phyloP scores from a whole-genome alignment of 2,113 vertebrate genomes.

The Cinclus cinclus region DNA sequence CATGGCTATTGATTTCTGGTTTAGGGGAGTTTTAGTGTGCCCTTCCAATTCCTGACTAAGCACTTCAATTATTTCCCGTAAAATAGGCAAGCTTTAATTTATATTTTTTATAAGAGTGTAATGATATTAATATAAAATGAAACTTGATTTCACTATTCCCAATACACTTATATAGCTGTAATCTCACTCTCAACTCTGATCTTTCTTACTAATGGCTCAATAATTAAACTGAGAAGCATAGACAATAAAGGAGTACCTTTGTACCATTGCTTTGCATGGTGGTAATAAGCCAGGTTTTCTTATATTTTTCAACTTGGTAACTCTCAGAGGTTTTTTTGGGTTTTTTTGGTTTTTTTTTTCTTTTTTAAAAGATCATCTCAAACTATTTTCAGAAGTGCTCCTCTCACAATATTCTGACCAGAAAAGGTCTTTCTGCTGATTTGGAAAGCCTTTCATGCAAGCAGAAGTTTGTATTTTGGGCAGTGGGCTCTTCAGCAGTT shows the following conservation, averaged over 20 bases:
- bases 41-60: constrained; percentile 23
- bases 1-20: constrained; percentile 1
- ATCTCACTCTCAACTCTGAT: constrained; percentile 11
- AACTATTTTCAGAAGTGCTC: background rate
- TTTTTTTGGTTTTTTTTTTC: background rate
- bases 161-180: background rate
- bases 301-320: background rate
- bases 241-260: background rate
- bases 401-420: background rate
- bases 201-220: constrained; percentile 5
- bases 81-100: constrained; percentile 7
- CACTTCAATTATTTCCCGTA: constrained; percentile 14
- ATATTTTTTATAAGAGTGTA: background rate
- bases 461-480: background rate
- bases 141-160: constrained; percentile 39
- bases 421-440: background rate
- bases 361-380: background rate
- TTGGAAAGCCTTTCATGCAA: background rate
- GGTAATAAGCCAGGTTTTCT: background rate
- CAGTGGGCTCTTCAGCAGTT: background rate
- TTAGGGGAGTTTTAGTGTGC: background rate
- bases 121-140: constrained; percentile 19
- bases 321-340: background rate
- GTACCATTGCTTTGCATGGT: background rate
- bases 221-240: constrained; percentile 15